A percentile compares a stretch with the other conserved stretches of the same genome.
Conservation (phyloP, 2,113 vertebrate genomes). For the Motacilla alba region DNA sequence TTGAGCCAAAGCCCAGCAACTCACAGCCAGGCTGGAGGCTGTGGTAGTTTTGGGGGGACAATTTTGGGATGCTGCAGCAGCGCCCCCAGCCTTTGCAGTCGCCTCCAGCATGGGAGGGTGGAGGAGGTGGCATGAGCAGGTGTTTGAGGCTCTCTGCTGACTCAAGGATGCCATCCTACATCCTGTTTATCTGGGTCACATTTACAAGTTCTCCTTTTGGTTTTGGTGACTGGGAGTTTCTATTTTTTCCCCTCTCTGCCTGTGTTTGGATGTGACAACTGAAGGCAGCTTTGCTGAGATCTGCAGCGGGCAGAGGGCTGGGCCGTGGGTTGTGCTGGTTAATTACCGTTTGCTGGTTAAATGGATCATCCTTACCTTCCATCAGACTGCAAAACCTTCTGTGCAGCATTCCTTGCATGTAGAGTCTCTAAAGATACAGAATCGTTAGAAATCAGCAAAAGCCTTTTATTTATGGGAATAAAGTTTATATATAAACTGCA, state of each 20-base stretch:
- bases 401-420: not conserved
- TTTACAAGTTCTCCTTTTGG: not conserved
- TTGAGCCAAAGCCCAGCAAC: not conserved
- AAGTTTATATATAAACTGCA: not conserved
- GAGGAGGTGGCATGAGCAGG: fast-evolving
- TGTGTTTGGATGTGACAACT: not conserved
- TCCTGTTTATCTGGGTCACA: not conserved
- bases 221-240: not conserved
- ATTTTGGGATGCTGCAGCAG: not conserved
- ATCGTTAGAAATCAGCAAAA: not conserved
- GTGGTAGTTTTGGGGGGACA: fast-evolving
- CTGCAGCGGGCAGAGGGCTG: not conserved
- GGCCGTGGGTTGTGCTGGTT: fast-evolving
- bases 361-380: not conserved
- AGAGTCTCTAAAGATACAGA: not conserved
- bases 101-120: not conserved
- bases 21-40: not conserved
- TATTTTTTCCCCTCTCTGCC: not conserved
- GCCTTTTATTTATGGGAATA: not conserved
- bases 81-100: not conserved
- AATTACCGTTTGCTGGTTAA: not conserved
- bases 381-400: not conserved
- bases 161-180: not conserved
- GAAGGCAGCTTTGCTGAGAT: not conserved
- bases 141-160: not conserved